Percentiles rank a stretch among this genome's conserved stretches.
phyloP scores from a whole-genome alignment of 2,113 vertebrate species.

The Caretta caretta region DNA sequence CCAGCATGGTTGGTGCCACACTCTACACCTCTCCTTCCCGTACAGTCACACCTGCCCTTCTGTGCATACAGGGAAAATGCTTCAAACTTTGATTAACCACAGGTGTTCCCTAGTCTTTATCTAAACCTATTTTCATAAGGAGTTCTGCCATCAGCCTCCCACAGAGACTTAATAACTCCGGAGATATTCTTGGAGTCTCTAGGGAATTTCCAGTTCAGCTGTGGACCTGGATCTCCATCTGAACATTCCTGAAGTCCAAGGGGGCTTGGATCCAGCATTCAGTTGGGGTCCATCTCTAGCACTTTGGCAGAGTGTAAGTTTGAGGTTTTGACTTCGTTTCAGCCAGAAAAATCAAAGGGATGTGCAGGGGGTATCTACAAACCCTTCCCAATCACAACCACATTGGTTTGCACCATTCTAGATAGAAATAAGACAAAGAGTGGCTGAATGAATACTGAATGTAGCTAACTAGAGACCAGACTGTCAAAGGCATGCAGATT shows the following conservation, averaged over 20 bases:
- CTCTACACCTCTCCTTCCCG: neutral
- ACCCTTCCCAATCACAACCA: slow-evolving; percentile 31
- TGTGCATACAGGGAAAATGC: too few species aligned
- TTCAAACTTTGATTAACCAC: neutral
- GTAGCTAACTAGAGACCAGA: neutral
- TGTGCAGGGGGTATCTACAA: neutral
- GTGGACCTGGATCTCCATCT: neutral
- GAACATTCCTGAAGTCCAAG: neutral
- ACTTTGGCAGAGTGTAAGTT: neutral
- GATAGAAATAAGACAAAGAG: neutral
- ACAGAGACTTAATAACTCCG: neutral
- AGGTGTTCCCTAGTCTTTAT: neutral
- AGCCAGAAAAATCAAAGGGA: neutral
- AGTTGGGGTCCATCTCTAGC: neutral
- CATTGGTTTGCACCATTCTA: neutral
- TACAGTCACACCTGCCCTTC: too few species aligned
- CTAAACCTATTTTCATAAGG: neutral
- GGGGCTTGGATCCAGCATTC: neutral
- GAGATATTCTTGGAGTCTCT: neutral
- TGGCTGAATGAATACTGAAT: neutral
- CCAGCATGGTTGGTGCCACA: neutral
- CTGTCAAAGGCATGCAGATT: neutral
- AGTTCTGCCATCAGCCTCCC: neutral
- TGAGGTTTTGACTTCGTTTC: neutral
- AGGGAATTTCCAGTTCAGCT: neutral